Evolutionary conservation across 2,113 vertebrate species (phyloP).

Genomic region (Pithys albifrons): DNA sequence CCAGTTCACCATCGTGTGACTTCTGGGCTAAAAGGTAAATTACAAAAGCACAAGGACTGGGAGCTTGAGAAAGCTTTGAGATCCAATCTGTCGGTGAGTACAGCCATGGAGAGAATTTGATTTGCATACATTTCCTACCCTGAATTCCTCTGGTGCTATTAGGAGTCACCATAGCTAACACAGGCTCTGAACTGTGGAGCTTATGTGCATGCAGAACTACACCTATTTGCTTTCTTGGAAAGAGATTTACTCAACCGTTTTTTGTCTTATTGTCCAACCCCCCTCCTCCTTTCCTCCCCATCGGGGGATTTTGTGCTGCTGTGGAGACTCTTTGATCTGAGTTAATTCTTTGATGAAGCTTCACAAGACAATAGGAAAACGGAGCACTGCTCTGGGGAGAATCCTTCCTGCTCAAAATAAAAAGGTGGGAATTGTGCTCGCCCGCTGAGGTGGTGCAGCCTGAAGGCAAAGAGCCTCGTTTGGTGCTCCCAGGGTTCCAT

Average conservation of each 20-base stretch:
- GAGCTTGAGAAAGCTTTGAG: background rate
- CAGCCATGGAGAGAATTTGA: background rate
- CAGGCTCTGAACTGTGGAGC: background rate
- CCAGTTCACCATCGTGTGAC: background rate
- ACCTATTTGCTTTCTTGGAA: background rate
- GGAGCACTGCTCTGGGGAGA: background rate
- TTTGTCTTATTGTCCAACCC: background rate
- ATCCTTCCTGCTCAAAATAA: background rate
- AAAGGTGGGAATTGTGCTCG: rapidly evolving
- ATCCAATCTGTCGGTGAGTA: background rate
- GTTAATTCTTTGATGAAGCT: constrained; percentile 24
- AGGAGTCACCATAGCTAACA: constrained; percentile 45
- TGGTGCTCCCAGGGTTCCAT: background rate
- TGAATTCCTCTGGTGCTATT: constrained; percentile 30
- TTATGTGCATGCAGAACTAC: background rate
- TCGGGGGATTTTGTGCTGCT: background rate
- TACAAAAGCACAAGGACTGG: background rate
- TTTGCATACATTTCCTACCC: constrained; percentile 52
- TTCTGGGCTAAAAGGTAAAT: background rate
- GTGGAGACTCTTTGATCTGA: constrained; percentile 34
- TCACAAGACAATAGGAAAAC: background rate
- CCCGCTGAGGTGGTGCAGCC: background rate
- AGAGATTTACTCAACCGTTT: constrained; percentile 23
- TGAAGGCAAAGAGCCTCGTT: background rate
- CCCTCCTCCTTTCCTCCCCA: background rate